Conservation (phyloP, 2,797 vertebrate genomes). For the Numenius phaeopus region DNA sequence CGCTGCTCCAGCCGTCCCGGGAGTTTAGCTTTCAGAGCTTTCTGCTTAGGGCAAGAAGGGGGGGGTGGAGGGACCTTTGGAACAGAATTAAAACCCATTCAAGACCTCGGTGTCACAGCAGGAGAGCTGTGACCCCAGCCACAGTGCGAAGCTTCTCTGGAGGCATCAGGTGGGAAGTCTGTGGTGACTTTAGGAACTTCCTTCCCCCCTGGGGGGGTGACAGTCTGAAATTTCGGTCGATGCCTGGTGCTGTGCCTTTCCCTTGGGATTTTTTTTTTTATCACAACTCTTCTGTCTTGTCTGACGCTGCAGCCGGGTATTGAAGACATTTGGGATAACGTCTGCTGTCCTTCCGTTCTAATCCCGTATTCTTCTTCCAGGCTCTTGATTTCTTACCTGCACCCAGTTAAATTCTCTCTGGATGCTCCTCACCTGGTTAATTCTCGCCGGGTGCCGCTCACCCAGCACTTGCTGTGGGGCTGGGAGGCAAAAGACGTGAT, state of each 20-base stretch:
- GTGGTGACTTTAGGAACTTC: rapidly evolving
- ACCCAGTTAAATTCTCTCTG: not conserved
- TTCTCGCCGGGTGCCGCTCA: rapidly evolving
- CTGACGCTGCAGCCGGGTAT: rapidly evolving
- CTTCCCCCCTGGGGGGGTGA: rapidly evolving
- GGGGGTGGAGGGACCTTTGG: not conserved
- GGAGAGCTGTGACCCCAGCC: not conserved
- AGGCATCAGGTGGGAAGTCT: rapidly evolving
- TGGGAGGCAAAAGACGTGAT: not conserved
- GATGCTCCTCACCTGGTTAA: not conserved
- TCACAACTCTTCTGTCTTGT: not conserved
- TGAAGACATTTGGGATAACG: rapidly evolving
- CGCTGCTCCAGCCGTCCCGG: not conserved
- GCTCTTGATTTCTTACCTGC: not conserved
- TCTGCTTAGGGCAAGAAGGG: not conserved
- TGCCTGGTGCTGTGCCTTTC: not conserved
- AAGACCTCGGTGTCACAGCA: not conserved
- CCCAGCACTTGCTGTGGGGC: not conserved
- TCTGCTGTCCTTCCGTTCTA: not conserved
- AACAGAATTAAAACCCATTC: rapidly evolving
- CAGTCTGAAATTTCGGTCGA: rapidly evolving
- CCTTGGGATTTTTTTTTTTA: not conserved
- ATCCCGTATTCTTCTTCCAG: not conserved
- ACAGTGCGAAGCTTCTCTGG: rapidly evolving
- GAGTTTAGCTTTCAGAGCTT: too few species aligned